A percentile compares a stretch with the other conserved stretches of the same genome.
phyloP scores from a whole-genome alignment of 2,797 vertebrate genomes.

The Sandelia bainsii region DNA sequence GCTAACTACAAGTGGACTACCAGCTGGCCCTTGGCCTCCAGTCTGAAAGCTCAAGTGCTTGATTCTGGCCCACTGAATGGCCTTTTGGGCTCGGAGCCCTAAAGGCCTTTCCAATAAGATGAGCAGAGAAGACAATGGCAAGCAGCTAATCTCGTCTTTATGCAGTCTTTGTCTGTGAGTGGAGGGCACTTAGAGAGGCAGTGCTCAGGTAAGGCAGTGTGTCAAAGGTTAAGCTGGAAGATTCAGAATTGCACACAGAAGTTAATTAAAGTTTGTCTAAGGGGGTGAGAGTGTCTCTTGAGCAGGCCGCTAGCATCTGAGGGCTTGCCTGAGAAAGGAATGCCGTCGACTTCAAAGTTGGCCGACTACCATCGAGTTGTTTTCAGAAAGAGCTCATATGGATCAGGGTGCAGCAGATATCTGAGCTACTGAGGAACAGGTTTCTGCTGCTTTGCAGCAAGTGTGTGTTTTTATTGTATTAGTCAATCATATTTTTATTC shows the following conservation, averaged over 20 bases:
- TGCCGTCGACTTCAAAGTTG: slow-evolving; percentile 69
- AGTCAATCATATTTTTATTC: background rate
- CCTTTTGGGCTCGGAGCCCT: slow-evolving; percentile 63
- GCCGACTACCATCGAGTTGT: slow-evolving; percentile 39
- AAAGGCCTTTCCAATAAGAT: slow-evolving; percentile 76
- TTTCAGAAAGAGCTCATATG: slow-evolving; percentile 38
- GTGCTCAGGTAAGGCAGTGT: slow-evolving; percentile 77
- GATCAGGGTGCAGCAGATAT: slow-evolving; percentile 23
- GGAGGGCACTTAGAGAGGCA: slow-evolving; percentile 67
- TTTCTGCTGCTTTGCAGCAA: slow-evolving; percentile 12
- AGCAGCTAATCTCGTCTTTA: slow-evolving; percentile 78
- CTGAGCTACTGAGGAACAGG: slow-evolving; percentile 20
- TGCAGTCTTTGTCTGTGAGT: slow-evolving; percentile 66
- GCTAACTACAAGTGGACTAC: slow-evolving; percentile 78
- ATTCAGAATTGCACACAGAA: slow-evolving; percentile 75
- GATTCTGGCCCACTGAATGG: slow-evolving; percentile 69
- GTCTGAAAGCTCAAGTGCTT: slow-evolving; percentile 70
- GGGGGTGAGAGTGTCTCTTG: slow-evolving; percentile 68
- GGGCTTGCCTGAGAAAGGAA: slow-evolving; percentile 69
- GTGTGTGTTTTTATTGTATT: background rate
- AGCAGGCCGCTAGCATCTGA: slow-evolving; percentile 61
- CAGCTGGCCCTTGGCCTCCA: slow-evolving; percentile 83
- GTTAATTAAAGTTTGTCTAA: slow-evolving; percentile 84
- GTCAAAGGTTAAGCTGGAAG: slow-evolving; percentile 81
- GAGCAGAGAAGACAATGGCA: slow-evolving; percentile 74